Evolutionary conservation across 2,797 vertebrate genomes (phyloP).

Genomic region (Linurgus olivaceus): DNA sequence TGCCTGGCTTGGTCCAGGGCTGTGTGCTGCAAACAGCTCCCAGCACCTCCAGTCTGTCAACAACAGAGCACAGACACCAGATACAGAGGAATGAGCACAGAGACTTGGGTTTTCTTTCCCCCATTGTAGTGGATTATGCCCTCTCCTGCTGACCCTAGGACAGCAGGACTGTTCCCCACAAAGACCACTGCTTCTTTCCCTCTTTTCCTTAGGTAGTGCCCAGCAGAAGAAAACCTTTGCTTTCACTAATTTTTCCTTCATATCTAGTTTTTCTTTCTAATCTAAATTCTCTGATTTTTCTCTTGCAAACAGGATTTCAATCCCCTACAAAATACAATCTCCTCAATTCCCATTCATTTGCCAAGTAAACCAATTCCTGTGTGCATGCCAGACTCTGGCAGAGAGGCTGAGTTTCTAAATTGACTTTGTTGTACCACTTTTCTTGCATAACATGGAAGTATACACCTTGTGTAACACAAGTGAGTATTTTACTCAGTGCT

Average conservation of each 20-base stretch:
- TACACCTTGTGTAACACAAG: neutral
- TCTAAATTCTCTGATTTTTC: neutral
- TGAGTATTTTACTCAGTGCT: neutral
- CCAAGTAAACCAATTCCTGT: constrained; percentile 43
- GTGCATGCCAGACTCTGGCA: neutral
- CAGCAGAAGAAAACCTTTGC: neutral
- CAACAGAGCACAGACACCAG: rapidly evolving
- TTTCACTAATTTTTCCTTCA: neutral
- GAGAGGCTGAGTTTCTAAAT: constrained; percentile 1
- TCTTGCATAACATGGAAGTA: neutral
- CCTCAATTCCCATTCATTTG: constrained; percentile 36
- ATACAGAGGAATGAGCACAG: neutral
- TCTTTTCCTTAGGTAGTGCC: neutral
- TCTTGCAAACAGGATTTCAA: constrained; percentile 31
- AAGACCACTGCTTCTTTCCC: neutral
- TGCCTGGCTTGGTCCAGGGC: neutral
- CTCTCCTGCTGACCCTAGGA: neutral
- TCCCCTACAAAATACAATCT: neutral
- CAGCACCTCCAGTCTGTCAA: neutral
- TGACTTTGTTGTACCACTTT: constrained; percentile 18
- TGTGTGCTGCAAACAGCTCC: neutral
- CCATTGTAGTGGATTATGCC: neutral
- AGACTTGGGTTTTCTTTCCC: neutral
- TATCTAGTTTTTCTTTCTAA: neutral
- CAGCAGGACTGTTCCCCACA: neutral